Evolutionary conservation across 2,888 invertebrate species (phyloP).

Genomic region (Allacma fusca): DNA sequence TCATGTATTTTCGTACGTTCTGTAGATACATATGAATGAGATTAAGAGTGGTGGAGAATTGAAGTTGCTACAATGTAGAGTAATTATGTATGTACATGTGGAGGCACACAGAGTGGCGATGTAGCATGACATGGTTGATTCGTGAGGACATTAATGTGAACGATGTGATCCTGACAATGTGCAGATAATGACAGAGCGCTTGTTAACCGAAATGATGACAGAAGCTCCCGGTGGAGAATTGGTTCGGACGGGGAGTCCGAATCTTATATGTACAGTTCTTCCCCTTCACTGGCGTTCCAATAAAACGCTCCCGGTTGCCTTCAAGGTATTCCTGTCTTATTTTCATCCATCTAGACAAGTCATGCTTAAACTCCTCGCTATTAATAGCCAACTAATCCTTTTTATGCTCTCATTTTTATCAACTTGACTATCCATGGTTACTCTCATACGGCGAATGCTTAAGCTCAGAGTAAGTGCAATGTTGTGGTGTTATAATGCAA

Average conservation of each 20-base stretch:
- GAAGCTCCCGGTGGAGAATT: constrained; percentile 88
- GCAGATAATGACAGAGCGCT: constrained; percentile 59
- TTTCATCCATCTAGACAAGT: not conserved
- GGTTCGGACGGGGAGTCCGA: constrained; percentile 89
- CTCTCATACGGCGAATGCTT: too few species aligned
- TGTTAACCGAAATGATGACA: constrained; percentile 72
- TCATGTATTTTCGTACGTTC: not conserved
- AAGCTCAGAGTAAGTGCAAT: too few species aligned
- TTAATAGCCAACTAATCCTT: too few species aligned
- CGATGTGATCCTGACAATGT: constrained; percentile 13
- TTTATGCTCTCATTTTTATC: too few species aligned
- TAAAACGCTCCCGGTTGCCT: constrained; percentile 95
- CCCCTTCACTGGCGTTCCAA: constrained; percentile 98
- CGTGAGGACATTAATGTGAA: not conserved
- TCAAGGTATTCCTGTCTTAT: constrained; percentile 70
- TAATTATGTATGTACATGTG: too few species aligned
- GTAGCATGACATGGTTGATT: not conserved
- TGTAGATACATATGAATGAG: too few species aligned
- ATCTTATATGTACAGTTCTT: constrained; percentile 92
- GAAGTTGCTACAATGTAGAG: too few species aligned
- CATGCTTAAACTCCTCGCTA: too few species aligned
- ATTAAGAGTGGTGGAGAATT: too few species aligned
- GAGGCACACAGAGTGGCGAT: too few species aligned
- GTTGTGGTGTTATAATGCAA: too few species aligned
- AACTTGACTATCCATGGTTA: too few species aligned